Evolutionary conservation across 2,797 vertebrate species (phyloP), one percentile per base, ranked within the genome.

Genomic region (Bradypus variegatus): DNA sequence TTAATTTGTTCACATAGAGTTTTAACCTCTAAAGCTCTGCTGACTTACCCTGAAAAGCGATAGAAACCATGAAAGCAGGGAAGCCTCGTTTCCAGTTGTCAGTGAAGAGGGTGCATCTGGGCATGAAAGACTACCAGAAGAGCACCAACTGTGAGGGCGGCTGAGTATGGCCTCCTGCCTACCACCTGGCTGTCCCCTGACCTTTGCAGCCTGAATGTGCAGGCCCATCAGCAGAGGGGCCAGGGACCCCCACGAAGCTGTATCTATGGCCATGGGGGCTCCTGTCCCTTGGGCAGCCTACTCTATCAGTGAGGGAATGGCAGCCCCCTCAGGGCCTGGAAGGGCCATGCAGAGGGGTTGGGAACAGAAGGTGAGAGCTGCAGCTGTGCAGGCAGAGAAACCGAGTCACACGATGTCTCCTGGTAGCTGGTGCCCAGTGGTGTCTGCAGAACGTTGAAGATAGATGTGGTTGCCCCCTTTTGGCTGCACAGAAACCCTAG

Each of bases 1-100:
- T 80, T 58, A 89, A 90, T 96, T 94, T 95, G 27, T 94, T 96
- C 14, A 38, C 58, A 6, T 6, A 60, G 89, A 92, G 91, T 94
- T 96, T 94, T 96, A 89, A 95, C 89, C 33, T 77, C 79, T 80
- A 21, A 1, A 33, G 45, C 50, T 95, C 83, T 1, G 6, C 76
- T 12, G 31, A 80, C 65, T 92, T 72, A 31, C 27, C 65, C 41
- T 11, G 53, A 38, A 48, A 36, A 62, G 67, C 3, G 53, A 18
- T n/a, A 64, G 0, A 95, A 45, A 94, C 15, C 2, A 50, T 11
- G 67, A 29, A 91, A 90, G 73, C 48, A 25, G 15, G 3, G 62
- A 93, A 83, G 84, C 45, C 23, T n/a, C 15, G 48, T 48, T 90
- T 94, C 58, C 60, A 2, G 91, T 76, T 86, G 48, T 60, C 55